Evolutionary conservation across 2,113 vertebrate species (phyloP), one percentile per base, ranked within the genome.

Genomic region (Dicaeum eximium): DNA sequence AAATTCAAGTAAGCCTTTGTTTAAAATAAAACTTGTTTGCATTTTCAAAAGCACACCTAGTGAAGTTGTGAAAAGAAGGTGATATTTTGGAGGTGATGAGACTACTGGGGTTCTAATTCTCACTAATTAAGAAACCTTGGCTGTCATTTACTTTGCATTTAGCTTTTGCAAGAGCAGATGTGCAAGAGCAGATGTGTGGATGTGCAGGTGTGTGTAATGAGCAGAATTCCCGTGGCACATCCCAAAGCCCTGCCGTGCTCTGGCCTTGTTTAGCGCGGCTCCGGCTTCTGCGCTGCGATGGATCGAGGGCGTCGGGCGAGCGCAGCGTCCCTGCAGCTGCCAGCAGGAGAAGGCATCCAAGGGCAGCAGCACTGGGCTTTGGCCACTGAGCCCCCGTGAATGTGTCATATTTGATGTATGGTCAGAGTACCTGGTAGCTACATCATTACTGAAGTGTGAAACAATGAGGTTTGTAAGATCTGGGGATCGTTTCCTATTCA

Each of bases 231-330:
- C 4, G 1, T 12, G 40, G 69, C 30, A 65, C 81, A 40, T 56
- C 50, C 42, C 30, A 0, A 5, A 38, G 11, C 28, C 22, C 21
- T 35, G 31, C 66, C 3, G 2, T 13, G 57, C 6, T 10, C 21
- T 33, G 67, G 47, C 38, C 1, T 12, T 64, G 48, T 22, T 53
- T 0, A 33, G 18, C 22, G 7, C 6, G 1, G 67, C 27, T 53
- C 13, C 0, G 2, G 24, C 37, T 22, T 13, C 35, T 1, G 3
- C 3, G 2, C 66, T 6, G 7, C 10, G 66, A 10, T 35, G 80
- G 56, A 25, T 30, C 2, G 1, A 23, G 45, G 44, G 35, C 3
- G 0, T 11, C 50, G 3, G 14, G 33, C 2, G 2, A 30, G 61
- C 13, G 6, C 40, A 6, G n/a, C 7, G 62, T 33, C 64, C 62